These are phyloP conservation scores for Isoperla grammatica DNA, from an alignment of 2,888 invertebrate species.

Conservation along the genomic window DNA sequence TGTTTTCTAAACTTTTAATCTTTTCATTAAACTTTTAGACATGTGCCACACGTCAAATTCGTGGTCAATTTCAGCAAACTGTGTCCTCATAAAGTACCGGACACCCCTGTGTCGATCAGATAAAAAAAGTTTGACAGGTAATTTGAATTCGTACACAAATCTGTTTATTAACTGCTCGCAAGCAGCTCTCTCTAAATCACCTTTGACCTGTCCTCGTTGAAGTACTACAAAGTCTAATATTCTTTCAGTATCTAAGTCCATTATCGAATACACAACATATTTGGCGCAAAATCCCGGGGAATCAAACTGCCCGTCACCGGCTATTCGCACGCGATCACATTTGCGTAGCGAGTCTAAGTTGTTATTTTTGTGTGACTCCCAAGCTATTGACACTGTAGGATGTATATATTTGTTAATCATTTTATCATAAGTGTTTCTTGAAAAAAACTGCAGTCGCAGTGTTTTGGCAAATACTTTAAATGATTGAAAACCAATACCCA, in stretches of 20 bases:
- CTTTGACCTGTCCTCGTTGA: background rate
- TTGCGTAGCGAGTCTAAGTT: background rate
- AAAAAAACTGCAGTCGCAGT: background rate
- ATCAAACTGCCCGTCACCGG: slow-evolving; percentile 2
- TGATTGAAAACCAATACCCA: background rate
- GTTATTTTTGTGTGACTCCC: background rate
- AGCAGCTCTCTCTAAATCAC: background rate
- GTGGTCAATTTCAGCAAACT: background rate
- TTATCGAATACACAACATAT: slow-evolving; percentile 1
- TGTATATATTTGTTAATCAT: background rate
- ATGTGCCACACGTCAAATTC: slow-evolving; percentile 12
- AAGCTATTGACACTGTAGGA: background rate
- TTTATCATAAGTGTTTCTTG: slow-evolving; percentile 1
- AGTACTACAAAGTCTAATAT: background rate
- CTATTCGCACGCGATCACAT: background rate
- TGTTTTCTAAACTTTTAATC: background rate
- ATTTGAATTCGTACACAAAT: background rate
- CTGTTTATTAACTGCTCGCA: background rate
- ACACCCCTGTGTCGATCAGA: background rate
- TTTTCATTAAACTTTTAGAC: slow-evolving; percentile 2
- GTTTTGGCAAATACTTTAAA: background rate
- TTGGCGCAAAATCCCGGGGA: background rate
- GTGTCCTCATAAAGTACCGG: background rate
- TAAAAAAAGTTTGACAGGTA: background rate
- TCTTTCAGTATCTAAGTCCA: background rate